Conservation (phyloP, 2,888 invertebrate genomes). For the Tipula lateralis region DNA sequence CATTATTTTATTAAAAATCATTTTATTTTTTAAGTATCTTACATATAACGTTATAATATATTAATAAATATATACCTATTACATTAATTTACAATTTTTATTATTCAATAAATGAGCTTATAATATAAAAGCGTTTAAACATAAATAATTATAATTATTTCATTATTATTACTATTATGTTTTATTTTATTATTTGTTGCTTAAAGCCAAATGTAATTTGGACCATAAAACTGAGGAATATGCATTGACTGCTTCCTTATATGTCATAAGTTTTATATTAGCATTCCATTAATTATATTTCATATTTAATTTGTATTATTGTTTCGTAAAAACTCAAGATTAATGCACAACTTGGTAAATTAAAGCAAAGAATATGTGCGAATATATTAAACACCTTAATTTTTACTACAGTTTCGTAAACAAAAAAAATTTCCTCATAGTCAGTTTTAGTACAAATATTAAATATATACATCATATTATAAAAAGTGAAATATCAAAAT, state of each 20-base stretch:
- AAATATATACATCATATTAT: neutral
- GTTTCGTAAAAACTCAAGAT: neutral
- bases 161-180: neutral
- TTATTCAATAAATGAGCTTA: neutral
- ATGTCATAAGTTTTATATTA: neutral
- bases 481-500: slow-evolving; percentile 20
- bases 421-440: slow-evolving; percentile 14
- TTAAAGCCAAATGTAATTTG: neutral
- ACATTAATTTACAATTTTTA: neutral
- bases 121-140: neutral
- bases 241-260: neutral
- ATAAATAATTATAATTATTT: neutral
- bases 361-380: neutral
- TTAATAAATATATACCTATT: neutral
- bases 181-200: neutral
- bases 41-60: neutral
- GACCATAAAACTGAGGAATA: neutral
- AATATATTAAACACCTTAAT: neutral
- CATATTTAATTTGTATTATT: neutral
- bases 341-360: slow-evolving; percentile 28
- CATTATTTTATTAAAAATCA: neutral
- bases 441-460: slow-evolving; percentile 30
- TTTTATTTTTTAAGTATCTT: neutral
- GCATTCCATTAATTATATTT: neutral
- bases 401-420: neutral